Conservation (phyloP, 2,888 invertebrate genomes). For the Aspidapion aeneum region DNA sequence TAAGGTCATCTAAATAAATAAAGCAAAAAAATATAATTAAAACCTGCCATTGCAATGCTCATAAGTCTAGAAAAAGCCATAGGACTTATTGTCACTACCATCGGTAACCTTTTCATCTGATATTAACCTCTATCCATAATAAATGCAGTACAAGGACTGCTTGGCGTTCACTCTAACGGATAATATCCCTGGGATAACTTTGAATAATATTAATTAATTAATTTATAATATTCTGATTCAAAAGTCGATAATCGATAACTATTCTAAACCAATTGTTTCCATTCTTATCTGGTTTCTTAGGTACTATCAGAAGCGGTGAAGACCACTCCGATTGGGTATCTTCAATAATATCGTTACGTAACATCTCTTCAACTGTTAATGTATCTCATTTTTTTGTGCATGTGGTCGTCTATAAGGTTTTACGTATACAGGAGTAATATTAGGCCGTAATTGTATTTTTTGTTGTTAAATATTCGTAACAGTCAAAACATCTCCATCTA, state of each 20-base stretch:
- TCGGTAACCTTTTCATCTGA: constrained; percentile 27
- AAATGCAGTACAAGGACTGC: constrained; percentile 29
- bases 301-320: constrained; percentile 24
- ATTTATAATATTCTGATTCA: constrained; percentile 18
- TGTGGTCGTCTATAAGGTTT: constrained; percentile 16
- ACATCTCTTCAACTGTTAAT: constrained; percentile 26
- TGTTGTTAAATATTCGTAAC: constrained; percentile 28
- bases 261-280: no score
- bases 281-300: no score
- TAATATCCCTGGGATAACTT: constrained; percentile 31
- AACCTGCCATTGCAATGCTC: constrained; percentile 29
- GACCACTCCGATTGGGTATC: constrained; percentile 24
- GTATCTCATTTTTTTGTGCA: constrained; percentile 27
- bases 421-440: constrained; percentile 19
- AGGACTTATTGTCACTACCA: constrained; percentile 30
- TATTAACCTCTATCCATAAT: constrained; percentile 29
- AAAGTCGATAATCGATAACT: neutral
- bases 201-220: constrained; percentile 12
- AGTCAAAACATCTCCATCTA: constrained; percentile 25
- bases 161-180: constrained; percentile 24
- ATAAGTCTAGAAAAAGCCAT: constrained; percentile 29
- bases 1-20: constrained; percentile 21
- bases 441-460: constrained; percentile 23
- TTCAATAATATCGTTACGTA: constrained; percentile 26
- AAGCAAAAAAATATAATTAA: constrained; percentile 22